Conservation (phyloP, 1,140 invertebrate genomes). For the Dendrolimus punctatus region DNA sequence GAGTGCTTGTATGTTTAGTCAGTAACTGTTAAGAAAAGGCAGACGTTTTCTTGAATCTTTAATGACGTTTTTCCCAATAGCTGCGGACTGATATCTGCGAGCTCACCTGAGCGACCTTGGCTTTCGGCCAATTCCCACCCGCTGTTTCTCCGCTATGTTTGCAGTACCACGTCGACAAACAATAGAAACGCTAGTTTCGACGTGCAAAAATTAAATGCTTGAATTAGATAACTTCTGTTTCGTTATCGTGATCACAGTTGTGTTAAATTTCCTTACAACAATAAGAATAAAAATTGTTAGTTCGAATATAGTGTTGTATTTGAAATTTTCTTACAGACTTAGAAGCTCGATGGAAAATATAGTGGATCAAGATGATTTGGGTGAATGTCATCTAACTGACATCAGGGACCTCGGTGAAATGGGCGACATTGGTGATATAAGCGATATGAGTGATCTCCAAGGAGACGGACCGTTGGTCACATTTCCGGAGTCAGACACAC, state of each 20-base stretch:
- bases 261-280: not conserved
- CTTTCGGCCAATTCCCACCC: conserved; percentile 53
- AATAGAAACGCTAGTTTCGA: conserved; percentile 51
- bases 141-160: conserved; percentile 49
- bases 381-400: conserved; percentile 54
- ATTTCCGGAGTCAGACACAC: conserved; percentile 83
- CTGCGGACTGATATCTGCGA: conserved; percentile 27
- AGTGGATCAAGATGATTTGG: conserved; percentile 70
- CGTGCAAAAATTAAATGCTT: conserved; percentile 14
- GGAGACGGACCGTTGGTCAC: conserved; percentile 78
- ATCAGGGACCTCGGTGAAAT: conserved; percentile 71
- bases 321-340: conserved; percentile 57
- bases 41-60: conserved; percentile 20
- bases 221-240: not conserved
- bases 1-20: conserved; percentile 28
- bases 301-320: conserved; percentile 5
- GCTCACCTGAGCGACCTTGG: conserved; percentile 67
- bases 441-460: conserved; percentile 68
- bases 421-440: conserved; percentile 55
- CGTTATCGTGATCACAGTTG: not conserved
- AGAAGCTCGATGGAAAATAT: conserved; percentile 78
- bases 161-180: conserved; percentile 63
- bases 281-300: not conserved
- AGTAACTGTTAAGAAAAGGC: conserved; percentile 47
- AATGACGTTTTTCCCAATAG: conserved; percentile 25